These are phyloP conservation scores for Ptilodon capucinus DNA, from an alignment of 2,888 invertebrate species.

Conservation along the genomic window DNA sequence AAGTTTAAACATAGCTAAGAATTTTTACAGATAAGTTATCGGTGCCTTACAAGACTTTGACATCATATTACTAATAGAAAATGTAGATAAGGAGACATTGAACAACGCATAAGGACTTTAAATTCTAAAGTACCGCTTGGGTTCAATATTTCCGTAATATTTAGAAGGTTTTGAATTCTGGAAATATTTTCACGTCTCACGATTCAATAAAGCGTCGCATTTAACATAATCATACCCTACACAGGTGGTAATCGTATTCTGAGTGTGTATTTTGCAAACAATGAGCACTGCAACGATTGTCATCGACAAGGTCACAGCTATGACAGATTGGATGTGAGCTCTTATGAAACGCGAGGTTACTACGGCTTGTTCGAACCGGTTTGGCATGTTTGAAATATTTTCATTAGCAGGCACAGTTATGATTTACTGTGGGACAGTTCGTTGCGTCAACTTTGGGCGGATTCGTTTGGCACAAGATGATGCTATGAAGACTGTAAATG, in stretches of 20 bases:
- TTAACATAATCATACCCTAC: neutral
- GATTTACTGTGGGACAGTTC: neutral
- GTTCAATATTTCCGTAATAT: too few species aligned
- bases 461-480: neutral
- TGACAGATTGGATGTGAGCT: constrained; percentile 41
- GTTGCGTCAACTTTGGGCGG: neutral
- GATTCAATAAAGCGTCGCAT: neutral
- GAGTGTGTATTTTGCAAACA: constrained; percentile 34
- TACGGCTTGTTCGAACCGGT: constrained; percentile 1
- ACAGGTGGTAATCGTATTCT: constrained; percentile 19
- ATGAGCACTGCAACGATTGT: constrained; percentile 39
- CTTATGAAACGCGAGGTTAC: constrained; percentile 37
- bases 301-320: constrained; percentile 41
- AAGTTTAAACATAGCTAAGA: neutral
- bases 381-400: constrained; percentile 1
- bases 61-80: neutral
- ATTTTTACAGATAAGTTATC: neutral
- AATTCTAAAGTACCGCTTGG: neutral
- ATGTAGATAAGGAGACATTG: neutral
- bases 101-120: neutral
- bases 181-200: neutral
- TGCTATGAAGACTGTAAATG: neutral
- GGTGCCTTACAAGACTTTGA: neutral
- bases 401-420: neutral
- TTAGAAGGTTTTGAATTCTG: neutral